These are phyloP conservation scores for Ramazzottius varieornatus DNA, from an alignment of 2,888 invertebrate species.

Conservation along the genomic window DNA sequence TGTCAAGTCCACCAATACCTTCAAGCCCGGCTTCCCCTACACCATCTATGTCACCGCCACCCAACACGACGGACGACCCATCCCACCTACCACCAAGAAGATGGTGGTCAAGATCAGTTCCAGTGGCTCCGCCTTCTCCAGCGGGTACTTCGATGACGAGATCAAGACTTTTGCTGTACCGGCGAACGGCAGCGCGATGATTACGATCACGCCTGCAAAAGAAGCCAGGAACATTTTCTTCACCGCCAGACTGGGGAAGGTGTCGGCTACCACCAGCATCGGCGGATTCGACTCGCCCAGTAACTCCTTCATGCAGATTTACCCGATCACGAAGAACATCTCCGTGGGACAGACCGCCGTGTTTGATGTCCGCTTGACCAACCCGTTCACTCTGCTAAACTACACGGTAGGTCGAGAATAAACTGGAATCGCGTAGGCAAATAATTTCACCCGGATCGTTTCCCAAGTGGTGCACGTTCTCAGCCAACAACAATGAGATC, in stretches of 20 bases:
- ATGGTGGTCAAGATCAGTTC: constrained; percentile 10
- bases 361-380: background rate
- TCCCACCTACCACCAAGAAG: background rate
- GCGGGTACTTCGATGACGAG: constrained; percentile 3
- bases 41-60: constrained; percentile 38
- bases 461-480: no score
- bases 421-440: no score
- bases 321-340: background rate
- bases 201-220: background rate
- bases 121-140: background rate
- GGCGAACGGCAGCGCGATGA: background rate
- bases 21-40: constrained; percentile 61
- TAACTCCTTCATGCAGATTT: background rate
- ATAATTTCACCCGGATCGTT: no score
- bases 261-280: background rate
- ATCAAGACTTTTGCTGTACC: background rate
- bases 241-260: background rate
- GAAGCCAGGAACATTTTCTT: background rate
- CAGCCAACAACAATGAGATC: no score
- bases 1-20: constrained; percentile 53
- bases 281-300: constrained; percentile 1
- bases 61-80: constrained; percentile 8
- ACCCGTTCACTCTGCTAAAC: background rate
- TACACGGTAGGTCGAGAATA: background rate
- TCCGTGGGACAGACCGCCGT: background rate